Evolutionary conservation across 2,797 vertebrate species (phyloP), one percentile per base, ranked within the genome.

Genomic region (Periparus ater): DNA sequence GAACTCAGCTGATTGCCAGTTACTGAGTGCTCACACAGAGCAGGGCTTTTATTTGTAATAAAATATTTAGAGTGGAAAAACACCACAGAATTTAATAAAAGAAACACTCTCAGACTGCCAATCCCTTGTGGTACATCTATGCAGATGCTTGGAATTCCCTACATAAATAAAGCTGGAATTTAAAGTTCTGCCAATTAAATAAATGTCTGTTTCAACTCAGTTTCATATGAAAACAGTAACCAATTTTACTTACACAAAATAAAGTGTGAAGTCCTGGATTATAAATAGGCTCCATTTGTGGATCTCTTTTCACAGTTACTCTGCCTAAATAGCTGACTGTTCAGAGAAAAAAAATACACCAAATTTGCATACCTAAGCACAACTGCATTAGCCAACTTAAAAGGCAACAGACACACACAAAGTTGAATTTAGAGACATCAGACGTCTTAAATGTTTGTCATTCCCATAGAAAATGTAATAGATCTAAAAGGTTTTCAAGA

Each of bases 61-160:
- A 96, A 97, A 97, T 92, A 96, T 93, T 92, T 95, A 95, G 88
- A 96, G 81, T 92, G 77, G 88, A 94, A 97, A 96, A 96, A 81
- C 74, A 91, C 60, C 71, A 79, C 82, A 85, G 86, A 91, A 88
- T 94, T 95, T 93, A 94, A 95, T 96, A 95, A 94, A 96, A 97
- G 91, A 89, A 96, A 94, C 89, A 85, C 78, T 94, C 91, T 92
- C 51, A 38, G 79, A 90, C 72, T 95, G 93, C 93, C 92, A 95
- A 9, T 85, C 92, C 86, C 91, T 92, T 95, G 92, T 85, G 92
- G 92, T 90, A 40, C 75, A 94, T 94, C 93, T 80, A 51, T 82
- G 88, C 85, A 88, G 75, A 93, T 93, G 89, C 68, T 90, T 50
- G 12, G 88, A 96, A 97, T 95, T 95, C 91, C 72, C 88, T 92